Percentiles rank a stretch among this genome's conserved stretches.
phyloP scores from a whole-genome alignment of 2,797 vertebrate genomes.

The Potorous gilbertii region DNA sequence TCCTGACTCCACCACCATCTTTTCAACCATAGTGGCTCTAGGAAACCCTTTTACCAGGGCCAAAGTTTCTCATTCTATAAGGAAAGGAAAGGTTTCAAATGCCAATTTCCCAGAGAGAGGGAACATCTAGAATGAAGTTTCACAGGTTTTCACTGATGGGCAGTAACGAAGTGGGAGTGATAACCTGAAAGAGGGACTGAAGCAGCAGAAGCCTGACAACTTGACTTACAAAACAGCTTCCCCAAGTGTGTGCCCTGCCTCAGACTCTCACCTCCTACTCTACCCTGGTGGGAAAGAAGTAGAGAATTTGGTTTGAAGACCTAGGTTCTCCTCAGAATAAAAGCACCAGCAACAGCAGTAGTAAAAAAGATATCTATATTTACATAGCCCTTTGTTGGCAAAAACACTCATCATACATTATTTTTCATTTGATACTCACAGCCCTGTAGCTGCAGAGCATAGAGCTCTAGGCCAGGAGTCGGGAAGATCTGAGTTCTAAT shows the following conservation, averaged over 20 bases:
- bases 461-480: not conserved
- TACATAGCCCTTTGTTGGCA: not conserved
- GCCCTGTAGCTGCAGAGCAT: not conserved
- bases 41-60: not conserved
- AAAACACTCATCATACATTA: not conserved
- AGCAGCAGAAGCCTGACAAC: not conserved
- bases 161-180: not conserved
- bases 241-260: not conserved
- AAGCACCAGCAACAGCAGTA: not conserved
- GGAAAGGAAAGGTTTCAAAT: not conserved
- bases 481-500: not conserved
- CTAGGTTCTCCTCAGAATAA: not conserved
- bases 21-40: not conserved
- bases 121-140: not conserved
- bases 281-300: not conserved
- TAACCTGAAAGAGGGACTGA: not conserved
- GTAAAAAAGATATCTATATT: not conserved
- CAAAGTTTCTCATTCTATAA: not conserved
- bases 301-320: not conserved
- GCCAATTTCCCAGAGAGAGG: not conserved
- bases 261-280: not conserved
- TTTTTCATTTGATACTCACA: not conserved
- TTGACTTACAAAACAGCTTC: not conserved
- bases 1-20: not conserved
- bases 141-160: not conserved